Conservation (phyloP, 2,888 invertebrate species). For the Drosophila helvetica region DNA sequence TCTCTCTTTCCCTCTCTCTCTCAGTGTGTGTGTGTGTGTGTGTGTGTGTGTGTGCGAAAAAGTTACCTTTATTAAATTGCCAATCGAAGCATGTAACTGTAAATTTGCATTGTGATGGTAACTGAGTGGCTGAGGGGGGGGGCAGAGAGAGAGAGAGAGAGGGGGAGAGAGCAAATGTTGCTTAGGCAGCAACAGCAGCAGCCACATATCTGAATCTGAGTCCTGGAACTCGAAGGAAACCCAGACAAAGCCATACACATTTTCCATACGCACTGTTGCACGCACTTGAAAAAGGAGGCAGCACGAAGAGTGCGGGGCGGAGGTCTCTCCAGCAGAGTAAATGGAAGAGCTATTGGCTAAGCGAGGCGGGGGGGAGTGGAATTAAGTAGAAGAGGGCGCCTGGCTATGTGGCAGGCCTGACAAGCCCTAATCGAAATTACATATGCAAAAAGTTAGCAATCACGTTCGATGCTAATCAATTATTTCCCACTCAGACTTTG, state of each 20-base stretch:
- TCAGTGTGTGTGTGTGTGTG: not conserved
- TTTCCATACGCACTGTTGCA: slow-evolving; percentile 75
- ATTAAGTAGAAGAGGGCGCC: slow-evolving; percentile 11
- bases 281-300: slow-evolving; percentile 40
- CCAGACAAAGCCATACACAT: slow-evolving; percentile 48
- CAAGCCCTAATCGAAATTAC: slow-evolving; percentile 63
- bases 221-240: slow-evolving; percentile 2
- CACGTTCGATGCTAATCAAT: slow-evolving; percentile 77
- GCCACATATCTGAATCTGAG: slow-evolving; percentile 4
- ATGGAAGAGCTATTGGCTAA: not conserved
- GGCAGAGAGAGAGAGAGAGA: slow-evolving; percentile 3
- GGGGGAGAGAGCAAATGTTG: slow-evolving; percentile 49
- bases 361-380: slow-evolving; percentile 5
- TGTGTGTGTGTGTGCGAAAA: slow-evolving; percentile 54
- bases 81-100: slow-evolving; percentile 81
- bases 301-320: too few relatives aligned
- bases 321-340: not conserved
- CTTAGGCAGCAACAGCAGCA: slow-evolving; percentile 67
- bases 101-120: slow-evolving; percentile 77
- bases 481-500: slow-evolving; percentile 62
- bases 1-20: not conserved
- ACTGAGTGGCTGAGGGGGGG: slow-evolving; percentile 32
- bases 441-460: slow-evolving; percentile 78
- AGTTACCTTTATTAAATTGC: slow-evolving; percentile 79
- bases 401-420: too few relatives aligned